These are phyloP conservation scores for Odontophorus gujanensis DNA, from an alignment of 2,113 vertebrate genomes.

Conservation along the genomic window DNA sequence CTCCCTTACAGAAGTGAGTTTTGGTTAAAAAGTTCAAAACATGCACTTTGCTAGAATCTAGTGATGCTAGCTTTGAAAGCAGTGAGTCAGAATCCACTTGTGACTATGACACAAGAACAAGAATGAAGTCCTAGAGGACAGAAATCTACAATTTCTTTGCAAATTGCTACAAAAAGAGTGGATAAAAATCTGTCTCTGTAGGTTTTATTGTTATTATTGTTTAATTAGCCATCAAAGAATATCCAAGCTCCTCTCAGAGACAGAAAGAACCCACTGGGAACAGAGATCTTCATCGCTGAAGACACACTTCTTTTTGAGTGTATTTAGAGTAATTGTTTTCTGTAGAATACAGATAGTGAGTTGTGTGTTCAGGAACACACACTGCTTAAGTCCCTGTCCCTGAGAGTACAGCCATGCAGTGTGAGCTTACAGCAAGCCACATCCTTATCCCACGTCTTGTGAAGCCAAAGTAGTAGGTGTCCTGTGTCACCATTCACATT, in stretches of 20 bases:
- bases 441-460: not conserved
- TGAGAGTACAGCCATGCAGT: not conserved
- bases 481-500: not conserved
- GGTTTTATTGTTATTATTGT: not conserved
- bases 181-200: not conserved
- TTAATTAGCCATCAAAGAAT: conserved; percentile 4
- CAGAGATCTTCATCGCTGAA: not conserved
- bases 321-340: not conserved
- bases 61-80: not conserved
- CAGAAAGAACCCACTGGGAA: not conserved
- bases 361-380: not conserved
- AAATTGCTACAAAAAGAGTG: not conserved
- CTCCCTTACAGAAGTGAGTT: not conserved
- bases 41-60: not conserved
- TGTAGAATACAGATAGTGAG: not conserved
- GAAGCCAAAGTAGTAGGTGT: not conserved
- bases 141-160: not conserved
- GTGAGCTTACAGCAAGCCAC: not conserved
- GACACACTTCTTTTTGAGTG: not conserved
- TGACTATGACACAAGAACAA: not conserved
- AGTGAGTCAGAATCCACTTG: not conserved
- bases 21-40: not conserved
- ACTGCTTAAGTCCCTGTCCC: not conserved
- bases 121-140: not conserved
- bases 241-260: not conserved